Base-by-base conservation (phyloP, 2,113 vertebrate species). In the Nerophis ophidion region DNA sequence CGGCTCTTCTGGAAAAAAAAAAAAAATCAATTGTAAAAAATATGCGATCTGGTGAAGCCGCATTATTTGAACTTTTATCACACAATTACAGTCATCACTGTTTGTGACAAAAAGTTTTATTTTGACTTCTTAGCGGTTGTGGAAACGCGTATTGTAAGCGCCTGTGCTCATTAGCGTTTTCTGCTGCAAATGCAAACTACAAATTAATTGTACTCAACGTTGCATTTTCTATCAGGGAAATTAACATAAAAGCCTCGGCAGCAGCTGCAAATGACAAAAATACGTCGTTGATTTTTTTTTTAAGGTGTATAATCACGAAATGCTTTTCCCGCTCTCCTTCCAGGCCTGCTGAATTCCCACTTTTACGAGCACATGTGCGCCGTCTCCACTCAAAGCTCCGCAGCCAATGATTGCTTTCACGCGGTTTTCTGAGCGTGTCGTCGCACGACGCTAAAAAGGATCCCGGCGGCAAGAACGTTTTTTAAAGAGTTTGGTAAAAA, bases 391-490 rank as follows among this genome's bases (percentile, higher is more conserved):
- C 46, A 58, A 54, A 76, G 64, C 64, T 76, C 62, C 48, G 60
- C 33, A 69, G 70, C 48, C 61, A 53, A 68, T 68, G 65, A 73
- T 57, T 70, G 51, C 71, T 75, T 74, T 71, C 52, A 79, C 76
- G 49, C 48, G 63, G 68, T 58, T 68, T 77, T 68, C 75, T 38
- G 42, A 56, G 45, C 72, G 68, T 68, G 55, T 70, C 69, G 47
- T 52, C 40, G 35, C 63, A 60, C 72, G 74, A 57, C 36, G 66
- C 62, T 4, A 35, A 60, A 60, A 74, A 60, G 17, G 35, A 63
- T 63, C 68, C 62, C 71, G 10, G 9, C 74, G 59, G 74, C 57
- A 72, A 51, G 49, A 61, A 46, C 12, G 57, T 51, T 76, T 70
- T 70, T 66, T 55, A 34, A 58, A 66, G 48, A 71, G n/a, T 1